Evolutionary conservation across 2,797 vertebrate genomes (phyloP).

Genomic region (Amazona finschi): DNA sequence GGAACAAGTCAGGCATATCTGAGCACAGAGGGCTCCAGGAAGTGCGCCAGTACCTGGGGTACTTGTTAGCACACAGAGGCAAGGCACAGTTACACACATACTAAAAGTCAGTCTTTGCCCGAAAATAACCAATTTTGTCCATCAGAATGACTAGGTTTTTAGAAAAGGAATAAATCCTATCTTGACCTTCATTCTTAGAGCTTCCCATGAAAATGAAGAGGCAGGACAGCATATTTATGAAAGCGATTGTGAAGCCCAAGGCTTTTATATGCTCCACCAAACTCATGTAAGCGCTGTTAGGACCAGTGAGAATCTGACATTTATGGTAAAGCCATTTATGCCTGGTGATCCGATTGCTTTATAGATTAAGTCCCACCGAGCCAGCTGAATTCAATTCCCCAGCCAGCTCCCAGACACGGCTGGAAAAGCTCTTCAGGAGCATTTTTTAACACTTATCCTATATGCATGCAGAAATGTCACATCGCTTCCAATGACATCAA

Average conservation of each 20-base stretch:
- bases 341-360: slow-evolving; percentile 42
- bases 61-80: not conserved
- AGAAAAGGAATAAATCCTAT: not conserved
- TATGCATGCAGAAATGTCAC: slow-evolving; percentile 43
- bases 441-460: slow-evolving; percentile 55
- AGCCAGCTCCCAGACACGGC: slow-evolving; percentile 44
- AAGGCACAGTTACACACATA: not conserved
- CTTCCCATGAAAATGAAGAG: not conserved
- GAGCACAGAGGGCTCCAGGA: not conserved
- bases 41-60: not conserved
- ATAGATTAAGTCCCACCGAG: slow-evolving; percentile 50
- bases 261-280: slow-evolving; percentile 1
- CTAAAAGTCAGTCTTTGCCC: not conserved
- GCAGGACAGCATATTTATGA: not conserved
- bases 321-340: slow-evolving; percentile 58
- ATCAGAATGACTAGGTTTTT: not conserved
- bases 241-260: not conserved
- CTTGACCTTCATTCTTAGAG: not conserved
- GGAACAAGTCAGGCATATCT: not conserved
- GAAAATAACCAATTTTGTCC: not conserved
- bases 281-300: slow-evolving; percentile 12
- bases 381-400: slow-evolving; percentile 20
- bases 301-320: slow-evolving; percentile 26
- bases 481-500: slow-evolving; percentile 58
- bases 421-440: slow-evolving; percentile 57